Evolutionary conservation across 2,113 vertebrate species (phyloP).

Genomic region (Triplophysa rosa): DNA sequence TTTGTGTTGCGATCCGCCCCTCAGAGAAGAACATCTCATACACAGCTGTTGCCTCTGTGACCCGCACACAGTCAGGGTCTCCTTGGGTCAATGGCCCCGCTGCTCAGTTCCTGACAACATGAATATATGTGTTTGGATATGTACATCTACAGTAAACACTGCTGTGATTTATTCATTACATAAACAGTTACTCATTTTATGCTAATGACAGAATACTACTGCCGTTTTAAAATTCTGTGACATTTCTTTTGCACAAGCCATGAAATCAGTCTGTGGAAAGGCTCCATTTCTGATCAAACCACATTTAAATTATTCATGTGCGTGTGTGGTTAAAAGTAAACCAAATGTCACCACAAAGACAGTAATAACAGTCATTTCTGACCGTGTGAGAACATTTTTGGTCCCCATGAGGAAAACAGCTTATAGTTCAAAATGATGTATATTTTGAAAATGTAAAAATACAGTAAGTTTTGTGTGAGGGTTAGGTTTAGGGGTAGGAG

Average conservation of each 20-base stretch:
- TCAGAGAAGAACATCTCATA: constrained; percentile 16
- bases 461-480: no score
- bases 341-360: no score
- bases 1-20: constrained; percentile 25
- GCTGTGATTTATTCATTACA: not conserved
- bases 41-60: constrained; percentile 14
- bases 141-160: not conserved
- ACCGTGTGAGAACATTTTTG: no score
- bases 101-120: not conserved
- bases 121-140: not conserved
- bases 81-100: constrained; percentile 14
- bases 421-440: no score
- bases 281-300: constrained; percentile 21
- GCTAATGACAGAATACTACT: not conserved
- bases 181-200: not conserved
- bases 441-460: no score
- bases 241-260: constrained; percentile 51
- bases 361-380: no score
- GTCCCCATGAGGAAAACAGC: no score
- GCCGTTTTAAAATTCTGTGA: constrained; percentile 28
- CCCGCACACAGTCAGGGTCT: constrained; percentile 26
- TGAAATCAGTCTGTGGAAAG: constrained; percentile 54
- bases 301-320: constrained; percentile 25
- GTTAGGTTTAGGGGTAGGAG: no score
- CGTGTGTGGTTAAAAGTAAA: not conserved